phyloP scores from a whole-genome alignment of 23 tunicate species.

The Corella eumyota region DNA sequence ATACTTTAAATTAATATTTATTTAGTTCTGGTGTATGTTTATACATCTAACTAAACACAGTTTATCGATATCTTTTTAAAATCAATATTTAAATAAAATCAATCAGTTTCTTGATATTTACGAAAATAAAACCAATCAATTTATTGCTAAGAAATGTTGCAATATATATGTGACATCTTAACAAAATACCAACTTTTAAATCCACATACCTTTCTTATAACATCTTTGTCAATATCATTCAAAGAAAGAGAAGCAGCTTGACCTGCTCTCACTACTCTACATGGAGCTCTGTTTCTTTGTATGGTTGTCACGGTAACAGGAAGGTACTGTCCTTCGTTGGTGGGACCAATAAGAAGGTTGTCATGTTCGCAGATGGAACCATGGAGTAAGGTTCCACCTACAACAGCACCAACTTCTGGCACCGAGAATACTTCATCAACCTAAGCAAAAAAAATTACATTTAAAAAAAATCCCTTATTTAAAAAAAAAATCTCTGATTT shows the following conservation, averaged over 20 bases:
- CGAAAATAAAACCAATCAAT: too few relatives aligned
- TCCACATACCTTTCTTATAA: slow-evolving; percentile 58
- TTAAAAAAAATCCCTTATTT: background rate
- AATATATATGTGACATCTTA: too few relatives aligned
- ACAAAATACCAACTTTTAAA: background rate
- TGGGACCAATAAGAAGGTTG: slow-evolving; percentile 77
- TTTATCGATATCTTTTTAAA: too few relatives aligned
- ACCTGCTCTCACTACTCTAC: slow-evolving; percentile 78
- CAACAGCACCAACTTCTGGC: slow-evolving; percentile 97
- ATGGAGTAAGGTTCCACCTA: slow-evolving; percentile 63
- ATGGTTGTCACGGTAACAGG: slow-evolving; percentile 78
- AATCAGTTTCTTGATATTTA: too few relatives aligned
- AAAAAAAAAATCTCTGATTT: background rate
- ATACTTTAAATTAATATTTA: too few relatives aligned
- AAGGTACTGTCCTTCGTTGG: slow-evolving; percentile 48
- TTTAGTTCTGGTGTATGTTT: too few relatives aligned
- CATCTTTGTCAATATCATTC: slow-evolving; percentile 39
- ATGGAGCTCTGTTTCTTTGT: slow-evolving; percentile 83
- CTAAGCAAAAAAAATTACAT: slow-evolving; percentile 7
- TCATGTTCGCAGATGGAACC: slow-evolving; percentile 55
- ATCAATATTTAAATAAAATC: too few relatives aligned
- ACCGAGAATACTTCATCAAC: slow-evolving; percentile 86
- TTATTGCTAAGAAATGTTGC: too few relatives aligned
- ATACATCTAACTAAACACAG: too few relatives aligned
- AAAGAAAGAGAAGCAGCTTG: slow-evolving; percentile 89